phyloP scores from a whole-genome alignment of 2,888 invertebrate species.

The Parasteatoda lunata region DNA sequence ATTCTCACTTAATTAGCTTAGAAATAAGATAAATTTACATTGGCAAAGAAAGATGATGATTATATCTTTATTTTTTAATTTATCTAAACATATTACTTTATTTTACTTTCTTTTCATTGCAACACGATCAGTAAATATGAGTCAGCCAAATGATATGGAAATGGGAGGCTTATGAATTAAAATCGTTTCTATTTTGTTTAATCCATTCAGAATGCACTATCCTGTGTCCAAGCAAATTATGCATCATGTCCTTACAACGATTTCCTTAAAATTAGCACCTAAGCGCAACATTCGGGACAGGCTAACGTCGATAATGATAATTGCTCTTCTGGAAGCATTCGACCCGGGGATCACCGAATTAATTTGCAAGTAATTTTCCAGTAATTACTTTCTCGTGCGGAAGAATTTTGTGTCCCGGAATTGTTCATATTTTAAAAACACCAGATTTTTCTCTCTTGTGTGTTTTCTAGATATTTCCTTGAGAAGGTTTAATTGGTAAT shows the following conservation, averaged over 20 bases:
- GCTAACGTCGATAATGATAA: conserved; percentile 53
- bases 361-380: conserved; percentile 51
- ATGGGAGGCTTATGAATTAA: too few relatives aligned
- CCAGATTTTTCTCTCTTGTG: conserved; percentile 25
- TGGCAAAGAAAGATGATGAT: too few relatives aligned
- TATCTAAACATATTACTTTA: too few relatives aligned
- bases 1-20: too few relatives aligned
- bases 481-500: conserved; percentile 48
- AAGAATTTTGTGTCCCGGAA: conserved; percentile 22
- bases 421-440: conserved; percentile 42
- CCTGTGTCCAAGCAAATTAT: conserved; percentile 32
- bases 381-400: conserved; percentile 22
- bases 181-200: conserved; percentile 9
- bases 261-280: conserved; percentile 50
- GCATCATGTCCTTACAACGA: conserved; percentile 40
- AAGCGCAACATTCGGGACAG: conserved; percentile 22
- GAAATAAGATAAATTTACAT: too few relatives aligned
- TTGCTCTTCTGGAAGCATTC: conserved; percentile 34
- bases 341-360: conserved; percentile 36
- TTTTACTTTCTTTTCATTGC: too few relatives aligned
- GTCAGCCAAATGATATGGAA: too few relatives aligned
- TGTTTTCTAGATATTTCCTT: conserved; percentile 12
- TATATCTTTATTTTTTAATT: too few relatives aligned
- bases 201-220: neutral
- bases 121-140: too few relatives aligned